These are phyloP conservation scores for Limosa lapponica DNA, from an alignment of 2,797 vertebrate species.

Conservation along the genomic window DNA sequence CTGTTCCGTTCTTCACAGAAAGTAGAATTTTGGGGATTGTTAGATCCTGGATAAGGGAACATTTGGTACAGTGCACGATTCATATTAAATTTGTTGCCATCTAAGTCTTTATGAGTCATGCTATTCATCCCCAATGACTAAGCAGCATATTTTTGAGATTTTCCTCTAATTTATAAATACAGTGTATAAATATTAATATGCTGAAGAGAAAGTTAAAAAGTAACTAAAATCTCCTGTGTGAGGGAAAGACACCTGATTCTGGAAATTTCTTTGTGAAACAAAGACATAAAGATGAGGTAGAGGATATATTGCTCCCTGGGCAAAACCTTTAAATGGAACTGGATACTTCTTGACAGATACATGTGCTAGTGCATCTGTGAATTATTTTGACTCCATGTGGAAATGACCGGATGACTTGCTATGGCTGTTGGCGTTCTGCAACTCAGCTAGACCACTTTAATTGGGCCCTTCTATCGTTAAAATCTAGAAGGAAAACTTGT, in stretches of 20 bases:
- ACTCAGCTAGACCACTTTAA: background rate
- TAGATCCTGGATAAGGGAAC: background rate
- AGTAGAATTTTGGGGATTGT: background rate
- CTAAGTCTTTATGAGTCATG: conserved; percentile 37
- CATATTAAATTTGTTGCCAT: background rate
- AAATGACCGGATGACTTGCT: background rate
- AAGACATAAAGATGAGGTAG: background rate
- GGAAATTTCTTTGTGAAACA: background rate
- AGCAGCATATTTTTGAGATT: conserved; percentile 33
- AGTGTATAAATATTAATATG: conserved; percentile 41
- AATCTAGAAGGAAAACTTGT: background rate
- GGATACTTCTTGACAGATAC: background rate
- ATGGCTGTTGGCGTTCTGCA: background rate
- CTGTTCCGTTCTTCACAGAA: background rate
- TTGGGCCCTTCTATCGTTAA: background rate
- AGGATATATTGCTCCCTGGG: background rate
- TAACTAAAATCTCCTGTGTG: background rate
- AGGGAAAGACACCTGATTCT: background rate
- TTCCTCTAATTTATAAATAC: conserved; percentile 43
- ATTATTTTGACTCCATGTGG: background rate
- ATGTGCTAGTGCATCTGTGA: background rate
- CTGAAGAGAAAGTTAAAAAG: conserved; percentile 11
- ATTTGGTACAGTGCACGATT: background rate
- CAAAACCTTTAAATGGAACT: background rate
- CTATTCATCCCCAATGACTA: conserved; percentile 31